These are phyloP conservation scores for Mercenaria mercenaria DNA, from an alignment of 1,140 invertebrate genomes.

Conservation along the genomic window DNA sequence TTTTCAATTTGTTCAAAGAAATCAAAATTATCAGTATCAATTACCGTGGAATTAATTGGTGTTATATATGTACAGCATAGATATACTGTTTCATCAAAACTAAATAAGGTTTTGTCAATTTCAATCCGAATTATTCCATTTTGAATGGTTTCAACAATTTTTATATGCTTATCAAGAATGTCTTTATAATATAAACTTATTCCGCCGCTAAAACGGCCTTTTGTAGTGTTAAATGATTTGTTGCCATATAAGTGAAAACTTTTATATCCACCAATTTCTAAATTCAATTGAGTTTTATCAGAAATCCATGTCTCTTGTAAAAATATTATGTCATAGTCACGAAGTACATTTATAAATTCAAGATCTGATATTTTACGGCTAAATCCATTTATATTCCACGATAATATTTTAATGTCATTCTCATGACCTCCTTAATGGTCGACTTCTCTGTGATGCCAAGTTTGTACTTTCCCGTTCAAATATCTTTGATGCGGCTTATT, in stretches of 20 bases:
- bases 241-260: too few species aligned
- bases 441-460: neutral
- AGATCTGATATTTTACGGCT: neutral
- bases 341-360: neutral
- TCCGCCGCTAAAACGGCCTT: neutral
- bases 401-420: neutral
- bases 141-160: neutral
- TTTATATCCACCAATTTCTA: too few species aligned
- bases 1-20: slow-evolving; percentile 14
- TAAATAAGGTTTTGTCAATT: slow-evolving; percentile 4
- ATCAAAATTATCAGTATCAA: slow-evolving; percentile 14
- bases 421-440: too few species aligned
- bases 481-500: neutral
- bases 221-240: slow-evolving; percentile 1
- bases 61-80: slow-evolving; percentile 17
- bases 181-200: neutral
- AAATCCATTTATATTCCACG: neutral
- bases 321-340: too few species aligned
- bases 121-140: slow-evolving; percentile 31
- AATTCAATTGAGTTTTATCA: too few species aligned
- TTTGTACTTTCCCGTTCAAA: neutral
- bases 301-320: too few species aligned
- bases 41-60: slow-evolving; percentile 3
- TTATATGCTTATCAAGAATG: slow-evolving; percentile 7
- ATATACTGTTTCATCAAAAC: slow-evolving; percentile 37